phyloP scores from a whole-genome alignment of 2,113 vertebrate genomes.

The Coturnix japonica region DNA sequence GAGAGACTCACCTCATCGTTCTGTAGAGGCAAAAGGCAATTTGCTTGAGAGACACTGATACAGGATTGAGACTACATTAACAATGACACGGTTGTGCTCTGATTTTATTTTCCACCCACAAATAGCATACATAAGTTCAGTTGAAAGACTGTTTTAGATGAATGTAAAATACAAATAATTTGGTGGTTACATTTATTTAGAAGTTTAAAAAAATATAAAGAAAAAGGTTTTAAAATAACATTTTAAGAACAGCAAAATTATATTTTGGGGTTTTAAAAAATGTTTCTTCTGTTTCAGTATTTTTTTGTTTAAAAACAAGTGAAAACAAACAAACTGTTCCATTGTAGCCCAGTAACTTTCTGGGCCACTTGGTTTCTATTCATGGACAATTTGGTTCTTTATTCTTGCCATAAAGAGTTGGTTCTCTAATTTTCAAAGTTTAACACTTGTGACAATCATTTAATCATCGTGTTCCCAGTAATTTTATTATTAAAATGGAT shows the following conservation, averaged over 20 bases:
- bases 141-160: not conserved
- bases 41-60: not conserved
- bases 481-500: not conserved
- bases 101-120: not conserved
- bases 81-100: not conserved
- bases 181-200: not conserved
- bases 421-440: not conserved
- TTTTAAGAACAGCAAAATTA: no score
- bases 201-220: not conserved
- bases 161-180: not conserved
- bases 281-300: not conserved
- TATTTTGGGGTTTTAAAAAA: not conserved
- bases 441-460: not conserved
- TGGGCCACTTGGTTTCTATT: not conserved
- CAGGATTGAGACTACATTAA: not conserved
- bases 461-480: not conserved
- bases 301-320: not conserved
- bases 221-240: not conserved
- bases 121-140: fast-evolving
- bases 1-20: not conserved
- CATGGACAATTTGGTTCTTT: not conserved
- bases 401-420: not conserved
- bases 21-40: not conserved
- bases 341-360: not conserved
- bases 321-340: not conserved